Percentiles rank a stretch among this genome's conserved stretches.
Conservation (phyloP, 2,797 vertebrate species). For the Enteromius viviparus region DNA sequence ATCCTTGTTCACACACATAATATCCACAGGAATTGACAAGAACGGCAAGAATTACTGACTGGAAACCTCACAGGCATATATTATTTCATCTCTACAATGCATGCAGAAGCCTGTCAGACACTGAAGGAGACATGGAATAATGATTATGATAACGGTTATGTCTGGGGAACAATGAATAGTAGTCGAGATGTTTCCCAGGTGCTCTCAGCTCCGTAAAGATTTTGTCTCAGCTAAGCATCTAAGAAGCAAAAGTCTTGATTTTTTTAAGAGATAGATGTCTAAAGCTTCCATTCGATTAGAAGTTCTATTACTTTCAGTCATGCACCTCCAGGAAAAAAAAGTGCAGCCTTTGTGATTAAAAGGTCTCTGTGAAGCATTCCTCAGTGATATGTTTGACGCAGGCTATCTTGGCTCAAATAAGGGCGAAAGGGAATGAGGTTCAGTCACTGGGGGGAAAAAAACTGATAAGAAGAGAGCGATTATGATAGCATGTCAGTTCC, state of each 20-base stretch:
- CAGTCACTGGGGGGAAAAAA: not conserved
- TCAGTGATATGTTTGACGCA: constrained; percentile 48
- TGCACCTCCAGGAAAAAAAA: constrained; percentile 45
- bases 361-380: constrained; percentile 44
- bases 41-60: constrained; percentile 14
- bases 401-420: constrained; percentile 39
- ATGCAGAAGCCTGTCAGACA: constrained; percentile 14
- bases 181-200: constrained; percentile 16
- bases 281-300: constrained; percentile 35
- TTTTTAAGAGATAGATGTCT: constrained; percentile 12
- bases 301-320: constrained; percentile 36
- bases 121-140: not conserved
- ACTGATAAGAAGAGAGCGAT: constrained; percentile 26
- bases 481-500: constrained; percentile 50
- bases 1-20: constrained; percentile 49
- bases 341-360: constrained; percentile 40
- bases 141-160: constrained; percentile 16
- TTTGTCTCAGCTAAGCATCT: not conserved
- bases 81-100: not conserved
- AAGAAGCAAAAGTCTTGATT: not conserved
- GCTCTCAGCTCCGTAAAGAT: not conserved
- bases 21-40: constrained; percentile 13
- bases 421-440: constrained; percentile 6
- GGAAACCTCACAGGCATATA: not conserved
- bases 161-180: constrained; percentile 18